A percentile compares a stretch with the other conserved stretches of the same genome.
Evolutionary conservation across 2,888 invertebrate species (phyloP).

Genomic region (Phytoseiulus persimilis): DNA sequence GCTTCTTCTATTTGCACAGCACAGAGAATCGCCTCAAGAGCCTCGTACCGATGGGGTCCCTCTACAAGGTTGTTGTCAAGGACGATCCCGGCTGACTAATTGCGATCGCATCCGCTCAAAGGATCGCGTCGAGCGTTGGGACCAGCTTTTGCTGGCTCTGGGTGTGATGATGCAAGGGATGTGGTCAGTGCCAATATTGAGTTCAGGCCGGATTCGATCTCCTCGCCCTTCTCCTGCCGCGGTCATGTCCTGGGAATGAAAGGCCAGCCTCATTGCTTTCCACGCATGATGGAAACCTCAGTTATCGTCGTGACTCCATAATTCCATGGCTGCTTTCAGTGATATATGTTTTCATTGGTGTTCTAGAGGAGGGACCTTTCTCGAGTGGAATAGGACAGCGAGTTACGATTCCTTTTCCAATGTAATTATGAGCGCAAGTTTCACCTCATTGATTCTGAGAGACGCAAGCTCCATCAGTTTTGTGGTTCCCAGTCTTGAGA

Average conservation of each 20-base stretch:
- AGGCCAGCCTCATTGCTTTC: background rate
- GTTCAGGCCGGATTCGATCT: background rate
- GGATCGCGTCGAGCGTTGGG: background rate
- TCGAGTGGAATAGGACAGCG: no score
- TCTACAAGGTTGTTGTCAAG: background rate
- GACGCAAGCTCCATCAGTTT: background rate
- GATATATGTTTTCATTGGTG: no score
- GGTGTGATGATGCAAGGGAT: background rate
- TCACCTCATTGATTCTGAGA: background rate
- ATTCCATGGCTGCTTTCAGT: no score
- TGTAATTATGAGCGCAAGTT: no score
- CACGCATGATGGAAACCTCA: background rate
- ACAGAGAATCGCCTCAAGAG: background rate
- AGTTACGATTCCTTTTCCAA: no score
- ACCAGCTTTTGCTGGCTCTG: background rate
- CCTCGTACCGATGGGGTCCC: background rate
- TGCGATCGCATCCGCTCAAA: no score
- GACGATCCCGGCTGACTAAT: background rate
- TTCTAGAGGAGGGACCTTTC: no score
- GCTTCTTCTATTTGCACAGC: background rate
- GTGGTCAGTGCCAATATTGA: background rate
- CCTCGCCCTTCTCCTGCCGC: background rate
- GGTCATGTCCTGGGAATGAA: background rate
- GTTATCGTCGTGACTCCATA: background rate
- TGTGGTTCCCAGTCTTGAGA: background rate